Base-by-base conservation (phyloP, 2,113 vertebrate species). In the Phrynosoma platyrhinos region DNA sequence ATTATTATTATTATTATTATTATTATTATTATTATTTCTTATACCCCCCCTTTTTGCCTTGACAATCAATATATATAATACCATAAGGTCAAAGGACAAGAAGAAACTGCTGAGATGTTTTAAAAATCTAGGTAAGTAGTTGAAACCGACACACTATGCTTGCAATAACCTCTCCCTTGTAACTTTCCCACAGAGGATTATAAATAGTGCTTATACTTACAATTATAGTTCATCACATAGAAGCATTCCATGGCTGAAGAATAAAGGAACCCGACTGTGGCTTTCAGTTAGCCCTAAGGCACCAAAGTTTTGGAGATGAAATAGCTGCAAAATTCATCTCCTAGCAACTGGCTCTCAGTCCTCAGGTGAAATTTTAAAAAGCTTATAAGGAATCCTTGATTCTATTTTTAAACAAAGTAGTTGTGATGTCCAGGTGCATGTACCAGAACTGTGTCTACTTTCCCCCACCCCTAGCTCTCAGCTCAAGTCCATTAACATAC, bases 141-240 rank as follows among this genome's bases (percentile, higher is more conserved):
- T 64, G 84, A 86, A 12, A 81, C 42, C 82, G 30, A 68, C 9
- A 1, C 86, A 2, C 86, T 90, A 76, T 30, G 52, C 27, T 92
- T 93, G 81, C 58, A 53, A 30, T 91, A 79, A 82, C 0, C 0
- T 93, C 87, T 88, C 86, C 25, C 86, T 82, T 79, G 83, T 83
- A 69, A 76, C 74, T 23, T 83, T 72, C 21, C 74, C 64, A 53
- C 52, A 55, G 71, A 84, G 40, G 3, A 91, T 90, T 94, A 83
- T 52, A 40, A n/a, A 4, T 42, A 30, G 52, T 79, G 13, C 68
- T 93, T 89, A 89, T 89, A 92, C 68, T 78, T 90, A 52, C 75
- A 18, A 92, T 94, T n/a, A 18, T 76, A 53, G 88, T 92, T 95
- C 89, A 91, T 93, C 42, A 52, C 16, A 87, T 14, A 91, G 88